Conservation (phyloP, 2,888 invertebrate species). For the Coronaproctus castanopsis region DNA sequence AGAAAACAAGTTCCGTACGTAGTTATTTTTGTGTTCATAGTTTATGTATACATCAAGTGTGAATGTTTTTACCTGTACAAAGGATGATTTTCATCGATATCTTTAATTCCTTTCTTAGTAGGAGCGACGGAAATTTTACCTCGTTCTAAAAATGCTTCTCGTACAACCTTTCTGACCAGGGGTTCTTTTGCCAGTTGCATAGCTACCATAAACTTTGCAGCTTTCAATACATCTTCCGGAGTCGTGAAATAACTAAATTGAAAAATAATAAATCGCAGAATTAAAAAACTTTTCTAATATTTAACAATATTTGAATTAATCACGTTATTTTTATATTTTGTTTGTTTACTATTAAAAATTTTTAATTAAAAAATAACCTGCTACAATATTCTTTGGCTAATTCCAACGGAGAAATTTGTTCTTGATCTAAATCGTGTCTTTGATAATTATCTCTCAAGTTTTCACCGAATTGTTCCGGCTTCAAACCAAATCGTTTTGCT, state of each 20-base stretch:
- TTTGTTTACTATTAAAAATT: too few species aligned
- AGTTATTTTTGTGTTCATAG: neutral
- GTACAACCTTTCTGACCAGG: slow-evolving; percentile 56
- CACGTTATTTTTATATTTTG: too few species aligned
- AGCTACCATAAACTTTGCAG: slow-evolving; percentile 84
- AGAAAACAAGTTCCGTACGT: too few species aligned
- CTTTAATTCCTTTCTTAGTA: slow-evolving; percentile 76
- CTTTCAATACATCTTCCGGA: slow-evolving; percentile 65
- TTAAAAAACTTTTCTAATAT: neutral
- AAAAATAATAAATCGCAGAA: neutral
- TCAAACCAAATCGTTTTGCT: slow-evolving; percentile 76
- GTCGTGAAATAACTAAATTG: slow-evolving; percentile 39
- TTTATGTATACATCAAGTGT: slow-evolving; percentile 6
- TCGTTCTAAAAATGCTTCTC: slow-evolving; percentile 71
- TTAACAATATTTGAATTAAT: too few species aligned
- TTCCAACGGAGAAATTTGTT: slow-evolving; percentile 59
- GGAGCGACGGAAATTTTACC: slow-evolving; percentile 63
- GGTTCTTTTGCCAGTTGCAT: slow-evolving; percentile 85
- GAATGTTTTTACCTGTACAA: slow-evolving; percentile 42
- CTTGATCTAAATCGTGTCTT: slow-evolving; percentile 85
- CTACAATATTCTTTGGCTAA: slow-evolving; percentile 58
- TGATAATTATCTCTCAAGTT: slow-evolving; percentile 90
- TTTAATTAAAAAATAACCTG: too few species aligned
- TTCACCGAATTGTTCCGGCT: slow-evolving; percentile 87
- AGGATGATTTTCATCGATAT: slow-evolving; percentile 86